Evolutionary conservation across 2,113 vertebrate genomes (phyloP).

Genomic region (Plectropomus leopardus): DNA sequence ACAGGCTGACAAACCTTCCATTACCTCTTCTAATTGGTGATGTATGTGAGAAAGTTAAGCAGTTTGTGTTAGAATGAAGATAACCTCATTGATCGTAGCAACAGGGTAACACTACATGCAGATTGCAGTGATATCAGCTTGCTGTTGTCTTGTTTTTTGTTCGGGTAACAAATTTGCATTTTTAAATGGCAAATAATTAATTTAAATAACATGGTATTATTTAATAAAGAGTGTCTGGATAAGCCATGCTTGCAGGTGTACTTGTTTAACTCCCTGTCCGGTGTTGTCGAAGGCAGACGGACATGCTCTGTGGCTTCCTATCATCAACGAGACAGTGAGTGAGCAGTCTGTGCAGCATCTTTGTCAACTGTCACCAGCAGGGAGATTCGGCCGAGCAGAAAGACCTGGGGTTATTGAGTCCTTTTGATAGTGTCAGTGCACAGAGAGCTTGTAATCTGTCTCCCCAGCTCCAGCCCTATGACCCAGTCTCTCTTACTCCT

Average conservation of each 20-base stretch:
- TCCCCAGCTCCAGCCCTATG: slow-evolving; percentile 40
- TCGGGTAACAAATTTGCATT: neutral
- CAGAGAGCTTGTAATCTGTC: slow-evolving; percentile 65
- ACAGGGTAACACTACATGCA: neutral
- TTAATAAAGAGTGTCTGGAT: neutral
- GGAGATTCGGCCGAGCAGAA: slow-evolving; percentile 60
- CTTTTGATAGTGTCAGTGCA: slow-evolving; percentile 73
- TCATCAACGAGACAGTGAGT: slow-evolving; percentile 70
- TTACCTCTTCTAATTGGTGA: too few species aligned
- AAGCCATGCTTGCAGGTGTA: neutral
- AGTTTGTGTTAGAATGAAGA: neutral
- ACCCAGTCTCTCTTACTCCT: slow-evolving; percentile 20
- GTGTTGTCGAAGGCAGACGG: slow-evolving; percentile 2
- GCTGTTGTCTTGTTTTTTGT: neutral
- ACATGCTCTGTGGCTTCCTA: slow-evolving; percentile 22
- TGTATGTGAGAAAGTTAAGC: too few species aligned
- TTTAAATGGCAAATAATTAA: neutral
- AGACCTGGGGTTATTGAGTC: slow-evolving; percentile 70
- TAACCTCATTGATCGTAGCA: neutral
- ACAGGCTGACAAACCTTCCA: too few species aligned
- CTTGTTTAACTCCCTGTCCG: slow-evolving; percentile 9
- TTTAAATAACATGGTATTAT: neutral
- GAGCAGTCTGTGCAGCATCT: slow-evolving; percentile 54
- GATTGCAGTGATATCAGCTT: neutral
- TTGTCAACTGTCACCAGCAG: slow-evolving; percentile 73